A percentile compares a stretch with the other conserved stretches of the same genome.
Evolutionary conservation across 1,140 invertebrate species (phyloP).

Genomic region (Papilio machaon): DNA sequence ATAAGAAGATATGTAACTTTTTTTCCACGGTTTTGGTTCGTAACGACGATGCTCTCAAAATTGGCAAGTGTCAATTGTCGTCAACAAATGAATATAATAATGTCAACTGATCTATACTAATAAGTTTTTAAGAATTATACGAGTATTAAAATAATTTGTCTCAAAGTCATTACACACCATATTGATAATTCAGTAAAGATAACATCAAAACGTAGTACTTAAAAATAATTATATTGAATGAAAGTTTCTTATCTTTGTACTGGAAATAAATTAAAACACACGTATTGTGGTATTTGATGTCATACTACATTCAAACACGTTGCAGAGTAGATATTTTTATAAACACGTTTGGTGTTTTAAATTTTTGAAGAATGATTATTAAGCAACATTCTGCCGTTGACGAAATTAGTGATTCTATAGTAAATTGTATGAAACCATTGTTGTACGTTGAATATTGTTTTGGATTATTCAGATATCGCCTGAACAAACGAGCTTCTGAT

Average conservation of each 20-base stretch:
- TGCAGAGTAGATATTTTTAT: not conserved
- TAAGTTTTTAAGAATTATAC: too few species aligned
- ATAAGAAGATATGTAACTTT: too few species aligned
- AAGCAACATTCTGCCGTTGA: not conserved
- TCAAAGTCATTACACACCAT: too few species aligned
- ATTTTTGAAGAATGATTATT: not conserved
- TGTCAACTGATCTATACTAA: too few species aligned
- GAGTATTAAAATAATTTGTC: too few species aligned
- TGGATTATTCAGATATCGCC: too few species aligned
- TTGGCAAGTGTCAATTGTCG: too few species aligned
- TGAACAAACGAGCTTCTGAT: too few species aligned
- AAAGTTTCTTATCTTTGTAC: not conserved
- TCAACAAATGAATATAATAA: too few species aligned
- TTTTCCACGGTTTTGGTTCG: too few species aligned
- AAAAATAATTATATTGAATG: not conserved
- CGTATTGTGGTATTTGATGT: not conserved
- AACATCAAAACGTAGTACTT: not conserved
- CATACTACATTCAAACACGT: not conserved
- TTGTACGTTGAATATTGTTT: conserved; percentile 4
- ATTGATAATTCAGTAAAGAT: not conserved
- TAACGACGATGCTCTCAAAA: too few species aligned
- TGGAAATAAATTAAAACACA: not conserved
- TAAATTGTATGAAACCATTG: not conserved
- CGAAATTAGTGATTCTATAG: not conserved
- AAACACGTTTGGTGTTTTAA: not conserved